These are phyloP conservation scores for Gorsachius magnificus DNA, from an alignment of 2,797 vertebrate species.

Conservation along the genomic window DNA sequence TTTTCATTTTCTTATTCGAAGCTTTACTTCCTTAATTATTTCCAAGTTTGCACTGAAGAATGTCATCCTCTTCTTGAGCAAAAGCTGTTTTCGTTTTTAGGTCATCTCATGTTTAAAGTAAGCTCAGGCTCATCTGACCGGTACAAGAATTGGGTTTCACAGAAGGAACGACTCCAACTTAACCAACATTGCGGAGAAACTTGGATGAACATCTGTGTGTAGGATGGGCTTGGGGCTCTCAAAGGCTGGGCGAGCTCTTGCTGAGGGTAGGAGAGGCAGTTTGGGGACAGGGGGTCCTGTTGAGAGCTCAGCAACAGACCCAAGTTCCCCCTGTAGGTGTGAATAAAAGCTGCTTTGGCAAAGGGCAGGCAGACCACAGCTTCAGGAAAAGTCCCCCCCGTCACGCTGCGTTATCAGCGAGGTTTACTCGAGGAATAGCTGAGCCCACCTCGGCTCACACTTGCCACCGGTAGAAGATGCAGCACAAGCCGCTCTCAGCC, in stretches of 20 bases:
- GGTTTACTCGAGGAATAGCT: neutral
- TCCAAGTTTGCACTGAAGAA: neutral
- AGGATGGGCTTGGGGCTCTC: neutral
- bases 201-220: accelerated
- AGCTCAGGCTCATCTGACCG: neutral
- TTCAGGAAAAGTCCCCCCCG: neutral
- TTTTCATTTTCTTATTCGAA: neutral
- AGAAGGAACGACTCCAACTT: neutral
- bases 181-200: accelerated
- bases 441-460: neutral
- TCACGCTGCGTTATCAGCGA: neutral
- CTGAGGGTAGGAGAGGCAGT: neutral
- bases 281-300: accelerated
- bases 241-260: neutral
- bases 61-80: accelerated
- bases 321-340: neutral
- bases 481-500: accelerated
- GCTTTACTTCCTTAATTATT: neutral
- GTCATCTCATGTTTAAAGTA: neutral
- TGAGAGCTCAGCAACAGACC: neutral
- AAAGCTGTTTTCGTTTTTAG: neutral
- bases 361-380: neutral
- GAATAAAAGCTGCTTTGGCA: neutral
- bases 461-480: neutral
- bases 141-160: neutral